Percentiles rank a stretch among this genome's conserved stretches.
Conservation (phyloP, 1,140 invertebrate species). For the Colletes gigas region DNA sequence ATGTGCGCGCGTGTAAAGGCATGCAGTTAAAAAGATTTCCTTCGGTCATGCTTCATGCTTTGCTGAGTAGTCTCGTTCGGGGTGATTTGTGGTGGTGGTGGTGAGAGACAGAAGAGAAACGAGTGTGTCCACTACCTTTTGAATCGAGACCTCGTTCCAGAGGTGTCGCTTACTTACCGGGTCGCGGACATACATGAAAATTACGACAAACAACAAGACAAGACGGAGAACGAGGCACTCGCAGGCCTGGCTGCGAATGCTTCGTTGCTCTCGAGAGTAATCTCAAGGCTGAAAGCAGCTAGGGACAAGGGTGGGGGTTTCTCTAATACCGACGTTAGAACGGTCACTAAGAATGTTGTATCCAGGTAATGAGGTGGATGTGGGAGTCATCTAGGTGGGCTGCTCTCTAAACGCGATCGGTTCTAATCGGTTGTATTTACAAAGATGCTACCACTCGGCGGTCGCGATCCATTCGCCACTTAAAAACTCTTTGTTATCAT, state of each 20-base stretch:
- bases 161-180: conserved; percentile 58
- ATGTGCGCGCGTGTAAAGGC: conserved; percentile 51
- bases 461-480: too few relatives aligned
- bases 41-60: conserved; percentile 69
- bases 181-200: conserved; percentile 47
- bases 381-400: conserved; percentile 32
- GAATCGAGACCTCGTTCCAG: conserved; percentile 13
- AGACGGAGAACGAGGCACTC: conserved; percentile 59
- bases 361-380: conserved; percentile 35
- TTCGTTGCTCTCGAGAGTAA: conserved; percentile 52
- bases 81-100: not conserved
- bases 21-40: conserved; percentile 55
- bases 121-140: conserved; percentile 16
- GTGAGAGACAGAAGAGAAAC: conserved; percentile 24
- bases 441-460: not conserved
- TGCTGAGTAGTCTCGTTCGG: conserved; percentile 25
- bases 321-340: conserved; percentile 49
- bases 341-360: conserved; percentile 34
- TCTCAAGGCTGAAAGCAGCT: conserved; percentile 74
- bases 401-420: conserved; percentile 12
- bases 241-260: conserved; percentile 30
- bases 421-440: conserved; percentile 35
- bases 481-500: too few relatives aligned
- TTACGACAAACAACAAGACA: conserved; percentile 50
- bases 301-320: conserved; percentile 69